Evolutionary conservation across 2,113 vertebrate genomes (phyloP), one percentile per base, ranked within the genome.

Genomic region (Plecturocebus donacophilus): DNA sequence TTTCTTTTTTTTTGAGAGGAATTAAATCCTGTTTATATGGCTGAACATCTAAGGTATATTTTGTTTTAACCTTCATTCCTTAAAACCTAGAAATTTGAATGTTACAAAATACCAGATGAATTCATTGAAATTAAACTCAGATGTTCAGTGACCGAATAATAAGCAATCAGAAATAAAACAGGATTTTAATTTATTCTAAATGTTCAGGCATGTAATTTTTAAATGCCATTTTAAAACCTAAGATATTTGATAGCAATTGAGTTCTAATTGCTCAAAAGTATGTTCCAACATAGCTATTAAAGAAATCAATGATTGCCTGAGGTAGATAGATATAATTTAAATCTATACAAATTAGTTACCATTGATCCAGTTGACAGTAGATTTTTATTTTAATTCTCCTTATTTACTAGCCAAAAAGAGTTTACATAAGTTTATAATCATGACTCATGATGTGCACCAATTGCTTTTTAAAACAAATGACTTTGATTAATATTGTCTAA

Each of bases 191-290:
- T 98, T 98, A 92, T 97, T 96, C 96, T 98, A 98, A 96, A 97
- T 98, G 94, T 98, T 97, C 92, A 97, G 97, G 96, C 47, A 91
- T 95, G 68, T 96, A 98, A 98, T 97, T 98, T 98, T 97, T 96
- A 98, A 98, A 98, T 97, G 88, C 32, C 47, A 25, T 96, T 97
- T 98, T 97, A 98, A 98, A 97, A 98, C 97, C 81, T 96, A 97
- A 97, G 73, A 90, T 96, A 79, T 98, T 98, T 98, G 82, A 97
- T 98, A 97, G 91, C 85, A 98, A 97, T 97, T 98, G 97, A 95
- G 66, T 97, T 98, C 89, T 99, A 99, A 99, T 99, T 98, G 97
- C 98, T 98, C 94, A 98, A 98, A 98, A 98, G 97, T 96, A 97
- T 97, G 93, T 98, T 98, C 96, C 95, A 98, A 96, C 93, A 97